A percentile compares a stretch with the other conserved stretches of the same genome.
phyloP scores from a whole-genome alignment of 2,888 invertebrate species.

The Empis stercorea region DNA sequence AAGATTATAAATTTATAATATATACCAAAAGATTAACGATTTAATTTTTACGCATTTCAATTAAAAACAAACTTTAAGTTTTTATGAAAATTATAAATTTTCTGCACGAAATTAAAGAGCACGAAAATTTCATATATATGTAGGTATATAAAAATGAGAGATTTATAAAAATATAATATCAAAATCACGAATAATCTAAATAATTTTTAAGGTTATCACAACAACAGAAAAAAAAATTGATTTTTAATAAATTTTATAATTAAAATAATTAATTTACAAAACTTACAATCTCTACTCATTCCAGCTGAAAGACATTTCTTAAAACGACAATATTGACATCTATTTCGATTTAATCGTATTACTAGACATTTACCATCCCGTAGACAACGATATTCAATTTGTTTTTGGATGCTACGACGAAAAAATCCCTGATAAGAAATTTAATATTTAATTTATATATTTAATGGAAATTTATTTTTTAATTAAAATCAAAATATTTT shows the following conservation, averaged over 20 bases:
- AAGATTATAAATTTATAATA: too few relatives aligned
- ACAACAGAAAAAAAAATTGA: background rate
- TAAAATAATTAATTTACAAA: background rate
- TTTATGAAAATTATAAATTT: too few relatives aligned
- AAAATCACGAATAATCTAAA: too few relatives aligned
- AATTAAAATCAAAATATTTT: background rate
- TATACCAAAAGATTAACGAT: too few relatives aligned
- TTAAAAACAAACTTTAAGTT: too few relatives aligned
- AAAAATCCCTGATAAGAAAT: constrained; percentile 71
- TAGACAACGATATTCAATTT: constrained; percentile 89
- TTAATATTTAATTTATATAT: background rate
- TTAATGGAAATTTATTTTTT: background rate
- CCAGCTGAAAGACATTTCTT: constrained; percentile 93
- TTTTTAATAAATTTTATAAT: too few relatives aligned
- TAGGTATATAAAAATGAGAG: too few relatives aligned
- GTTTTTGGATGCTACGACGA: constrained; percentile 89
- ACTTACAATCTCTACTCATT: constrained; percentile 96
- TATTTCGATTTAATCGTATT: constrained; percentile 83
- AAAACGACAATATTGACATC: constrained; percentile 93
- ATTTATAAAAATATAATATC: too few relatives aligned
- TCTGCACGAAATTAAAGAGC: too few relatives aligned
- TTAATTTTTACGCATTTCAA: too few relatives aligned
- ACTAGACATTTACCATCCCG: constrained; percentile 90
- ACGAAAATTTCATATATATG: too few relatives aligned
- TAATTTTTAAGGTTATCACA: too few relatives aligned